Evolutionary conservation across 2,797 vertebrate genomes (phyloP), one percentile per base, ranked within the genome.

Genomic region (Cryptoprocta ferox): DNA sequence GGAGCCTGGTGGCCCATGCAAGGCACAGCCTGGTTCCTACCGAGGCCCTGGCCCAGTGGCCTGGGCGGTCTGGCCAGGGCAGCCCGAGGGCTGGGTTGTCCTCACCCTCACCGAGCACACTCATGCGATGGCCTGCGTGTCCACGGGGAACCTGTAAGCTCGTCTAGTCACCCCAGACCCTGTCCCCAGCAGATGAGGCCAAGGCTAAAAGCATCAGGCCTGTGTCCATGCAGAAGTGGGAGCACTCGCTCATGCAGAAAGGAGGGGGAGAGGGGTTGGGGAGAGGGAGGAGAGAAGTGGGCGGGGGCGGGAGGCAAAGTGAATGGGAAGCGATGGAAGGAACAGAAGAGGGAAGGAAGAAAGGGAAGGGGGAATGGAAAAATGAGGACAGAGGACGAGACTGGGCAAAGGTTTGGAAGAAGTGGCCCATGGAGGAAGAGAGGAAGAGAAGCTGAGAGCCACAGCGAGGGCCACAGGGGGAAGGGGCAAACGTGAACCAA

Each of bases 401-500:
- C 73, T 0, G 5, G 61, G 37, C 30, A 21, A 56, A 8, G 79
- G 16, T 53, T 50, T 94, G 73, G 94, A 82, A 42, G 73, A 32
- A 78, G 65, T 4, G 28, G 35, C 90, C 56, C 50, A 53, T 84
- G 90, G 89, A 90, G 63, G 50, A 8, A 35, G 28, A 68, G n/a
- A 30, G 45, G 16, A 61, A 63, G 68, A 56, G 66, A 91, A 92
- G 68, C 21, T 2, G 39, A 42, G 21, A 78, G 42, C 9, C 59
- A 10, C 48, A 16, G 3, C 15, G 35, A 63, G 5, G 30, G 48
- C 21, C 14, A 39, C 11, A 45, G 6, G 5, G 50, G 28, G 6
- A n/a, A 24, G 2, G 32, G 9, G 78, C 32, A 59, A 59, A 15
- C 83, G 66, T 95, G 61, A 18, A 95, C 99, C 93, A 99, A 99